A percentile compares a stretch with the other conserved stretches of the same genome.
phyloP scores from a whole-genome alignment of 2,113 vertebrate genomes.

The Salminus brasiliensis region DNA sequence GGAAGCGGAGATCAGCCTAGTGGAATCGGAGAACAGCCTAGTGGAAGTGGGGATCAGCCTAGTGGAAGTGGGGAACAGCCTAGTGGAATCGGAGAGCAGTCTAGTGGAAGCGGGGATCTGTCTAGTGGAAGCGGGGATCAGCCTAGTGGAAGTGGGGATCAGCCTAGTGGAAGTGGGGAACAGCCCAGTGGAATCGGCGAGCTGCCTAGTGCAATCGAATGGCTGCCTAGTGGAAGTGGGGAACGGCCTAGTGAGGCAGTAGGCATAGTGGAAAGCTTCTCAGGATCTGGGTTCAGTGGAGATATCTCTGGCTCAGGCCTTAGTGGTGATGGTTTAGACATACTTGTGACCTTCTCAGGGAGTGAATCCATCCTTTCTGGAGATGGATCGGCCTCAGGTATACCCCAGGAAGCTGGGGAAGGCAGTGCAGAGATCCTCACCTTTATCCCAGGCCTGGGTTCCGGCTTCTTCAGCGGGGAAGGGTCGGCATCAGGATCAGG shows the following conservation, averaged over 20 bases:
- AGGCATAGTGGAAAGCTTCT: not conserved
- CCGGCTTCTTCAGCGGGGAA: conserved; percentile 57
- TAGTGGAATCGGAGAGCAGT: conserved; percentile 46
- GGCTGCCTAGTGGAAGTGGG: too few species aligned
- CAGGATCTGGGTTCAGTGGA: conserved; percentile 36
- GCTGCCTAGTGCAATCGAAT: conserved; percentile 67
- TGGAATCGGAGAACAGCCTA: not conserved
- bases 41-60: too few species aligned
- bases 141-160: too few species aligned
- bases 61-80: conserved; percentile 26
- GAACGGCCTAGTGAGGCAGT: conserved; percentile 51
- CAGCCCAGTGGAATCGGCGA: conserved; percentile 49
- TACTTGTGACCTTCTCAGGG: conserved; percentile 62
- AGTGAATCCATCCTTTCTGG: conserved; percentile 47
- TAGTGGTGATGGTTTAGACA: conserved; percentile 60
- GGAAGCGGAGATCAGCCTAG: too few species aligned
- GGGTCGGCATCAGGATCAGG: conserved; percentile 55
- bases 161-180: conserved; percentile 22
- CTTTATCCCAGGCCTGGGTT: conserved; percentile 35
- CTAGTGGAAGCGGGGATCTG: not conserved
- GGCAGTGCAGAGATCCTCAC: conserved; percentile 41
- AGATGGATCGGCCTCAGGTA: conserved; percentile 48
- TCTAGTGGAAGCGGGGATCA: too few species aligned
- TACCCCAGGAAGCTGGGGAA: conserved; percentile 51
- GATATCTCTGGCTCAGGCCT: conserved; percentile 64